These are phyloP conservation scores for Leucophenga varia DNA, from an alignment of 1,140 invertebrate species.

Conservation along the genomic window DNA sequence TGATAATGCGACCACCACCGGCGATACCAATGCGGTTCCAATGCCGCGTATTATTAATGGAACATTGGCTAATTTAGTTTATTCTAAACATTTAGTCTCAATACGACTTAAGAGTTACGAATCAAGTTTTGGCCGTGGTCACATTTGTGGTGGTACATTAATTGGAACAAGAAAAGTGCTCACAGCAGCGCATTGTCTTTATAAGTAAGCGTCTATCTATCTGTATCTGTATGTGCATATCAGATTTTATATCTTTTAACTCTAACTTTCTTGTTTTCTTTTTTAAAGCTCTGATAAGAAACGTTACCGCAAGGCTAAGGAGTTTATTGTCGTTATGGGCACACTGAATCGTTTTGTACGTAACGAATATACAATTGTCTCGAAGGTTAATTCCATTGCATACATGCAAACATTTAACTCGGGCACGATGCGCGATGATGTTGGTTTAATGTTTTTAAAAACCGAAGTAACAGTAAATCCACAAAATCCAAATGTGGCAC, in stretches of 20 bases:
- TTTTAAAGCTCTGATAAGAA: constrained; percentile 27
- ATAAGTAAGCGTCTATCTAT: constrained; percentile 29
- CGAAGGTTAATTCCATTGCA: constrained; percentile 41
- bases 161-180: constrained; percentile 52
- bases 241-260: too few species aligned
- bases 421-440: constrained; percentile 49
- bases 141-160: constrained; percentile 54
- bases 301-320: constrained; percentile 37
- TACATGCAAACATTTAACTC: constrained; percentile 50
- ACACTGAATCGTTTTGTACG: constrained; percentile 38
- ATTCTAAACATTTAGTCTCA: constrained; percentile 48
- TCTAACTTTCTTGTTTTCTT: too few species aligned
- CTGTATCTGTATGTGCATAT: not conserved
- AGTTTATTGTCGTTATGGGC: constrained; percentile 48
- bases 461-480: constrained; percentile 7
- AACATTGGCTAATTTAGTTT: constrained; percentile 17
- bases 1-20: not conserved
- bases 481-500: constrained; percentile 24
- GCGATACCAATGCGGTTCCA: too few species aligned
- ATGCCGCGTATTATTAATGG: constrained; percentile 47
- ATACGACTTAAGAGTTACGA: constrained; percentile 39
- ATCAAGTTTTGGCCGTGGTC: constrained; percentile 41
- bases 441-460: constrained; percentile 41
- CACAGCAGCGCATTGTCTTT: constrained; percentile 60
- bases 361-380: constrained; percentile 37